Evolutionary conservation across 2,797 vertebrate genomes (phyloP).

Genomic region (Coendou prehensilis): DNA sequence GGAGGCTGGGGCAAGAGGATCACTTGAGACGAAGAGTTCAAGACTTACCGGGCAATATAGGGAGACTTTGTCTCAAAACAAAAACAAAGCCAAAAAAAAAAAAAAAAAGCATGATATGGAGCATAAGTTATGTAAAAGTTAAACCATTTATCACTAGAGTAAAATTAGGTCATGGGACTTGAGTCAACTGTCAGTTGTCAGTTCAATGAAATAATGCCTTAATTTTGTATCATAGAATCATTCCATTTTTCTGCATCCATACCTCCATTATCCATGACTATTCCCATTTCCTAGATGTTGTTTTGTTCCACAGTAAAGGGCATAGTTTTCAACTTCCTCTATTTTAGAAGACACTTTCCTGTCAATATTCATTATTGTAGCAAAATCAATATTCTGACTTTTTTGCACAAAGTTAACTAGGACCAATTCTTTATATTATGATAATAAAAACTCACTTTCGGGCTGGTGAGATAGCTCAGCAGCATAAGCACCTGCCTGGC

Average conservation of each 20-base stretch:
- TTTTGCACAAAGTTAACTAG: constrained; percentile 56
- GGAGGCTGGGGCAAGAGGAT: not conserved
- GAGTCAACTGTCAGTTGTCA: not conserved
- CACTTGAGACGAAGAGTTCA: not conserved
- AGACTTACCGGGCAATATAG: not conserved
- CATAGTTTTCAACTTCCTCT: constrained; percentile 58
- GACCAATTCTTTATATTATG: constrained; percentile 54
- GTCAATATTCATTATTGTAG: constrained; percentile 56
- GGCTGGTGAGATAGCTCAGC: too few relatives aligned
- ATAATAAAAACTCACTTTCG: constrained; percentile 62
- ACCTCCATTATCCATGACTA: not conserved
- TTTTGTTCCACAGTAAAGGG: constrained; percentile 30
- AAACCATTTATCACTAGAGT: constrained; percentile 56
- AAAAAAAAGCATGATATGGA: constrained; percentile 72
- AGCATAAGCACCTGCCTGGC: too few relatives aligned
- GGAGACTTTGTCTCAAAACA: not conserved
- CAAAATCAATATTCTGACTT: constrained; percentile 56
- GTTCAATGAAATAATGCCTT: constrained; percentile 49
- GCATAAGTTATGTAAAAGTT: constrained; percentile 59
- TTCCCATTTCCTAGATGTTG: not conserved
- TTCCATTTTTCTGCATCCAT: not conserved
- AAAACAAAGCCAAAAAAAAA: not conserved
- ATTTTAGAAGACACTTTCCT: constrained; percentile 34
- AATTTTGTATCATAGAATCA: constrained; percentile 36
- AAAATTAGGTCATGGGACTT: constrained; percentile 53